Evolutionary conservation across 2,113 vertebrate genomes (phyloP).

Genomic region (Sterrhoptilus dennistouni): DNA sequence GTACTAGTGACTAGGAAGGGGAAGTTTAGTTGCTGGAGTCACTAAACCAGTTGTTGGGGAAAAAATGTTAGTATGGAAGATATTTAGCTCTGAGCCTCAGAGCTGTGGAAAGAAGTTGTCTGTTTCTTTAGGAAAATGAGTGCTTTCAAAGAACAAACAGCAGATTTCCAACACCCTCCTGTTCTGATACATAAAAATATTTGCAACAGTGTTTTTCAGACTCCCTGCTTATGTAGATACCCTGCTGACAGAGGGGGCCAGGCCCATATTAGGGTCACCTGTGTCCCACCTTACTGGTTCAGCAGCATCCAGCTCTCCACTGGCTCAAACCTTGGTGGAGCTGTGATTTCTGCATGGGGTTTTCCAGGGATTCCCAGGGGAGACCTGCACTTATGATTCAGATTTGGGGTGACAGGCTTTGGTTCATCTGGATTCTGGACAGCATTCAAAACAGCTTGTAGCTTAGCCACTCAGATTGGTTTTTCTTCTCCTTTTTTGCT

Average conservation of each 20-base stretch:
- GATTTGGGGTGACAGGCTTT: background rate
- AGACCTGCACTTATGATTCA: background rate
- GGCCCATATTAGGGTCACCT: accelerated
- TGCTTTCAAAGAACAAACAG: background rate
- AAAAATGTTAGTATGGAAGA: background rate
- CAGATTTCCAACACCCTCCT: background rate
- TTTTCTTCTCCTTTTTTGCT: background rate
- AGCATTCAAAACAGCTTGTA: background rate
- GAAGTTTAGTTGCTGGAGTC: background rate
- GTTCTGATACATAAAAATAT: background rate
- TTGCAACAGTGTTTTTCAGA: background rate
- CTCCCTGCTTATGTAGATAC: background rate
- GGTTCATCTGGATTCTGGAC: background rate
- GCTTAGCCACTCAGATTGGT: background rate
- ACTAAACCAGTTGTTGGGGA: background rate
- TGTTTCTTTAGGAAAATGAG: background rate
- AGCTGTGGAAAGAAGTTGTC: background rate
- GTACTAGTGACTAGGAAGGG: background rate
- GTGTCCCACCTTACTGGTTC: accelerated
- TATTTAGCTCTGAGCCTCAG: background rate
- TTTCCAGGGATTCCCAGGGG: constrained; percentile 4
- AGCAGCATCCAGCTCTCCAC: accelerated
- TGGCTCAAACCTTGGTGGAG: background rate
- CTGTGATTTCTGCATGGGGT: background rate
- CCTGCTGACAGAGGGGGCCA: background rate